These are phyloP conservation scores for Aphidius ervi DNA, from an alignment of 1,140 invertebrate genomes.

Conservation along the genomic window DNA sequence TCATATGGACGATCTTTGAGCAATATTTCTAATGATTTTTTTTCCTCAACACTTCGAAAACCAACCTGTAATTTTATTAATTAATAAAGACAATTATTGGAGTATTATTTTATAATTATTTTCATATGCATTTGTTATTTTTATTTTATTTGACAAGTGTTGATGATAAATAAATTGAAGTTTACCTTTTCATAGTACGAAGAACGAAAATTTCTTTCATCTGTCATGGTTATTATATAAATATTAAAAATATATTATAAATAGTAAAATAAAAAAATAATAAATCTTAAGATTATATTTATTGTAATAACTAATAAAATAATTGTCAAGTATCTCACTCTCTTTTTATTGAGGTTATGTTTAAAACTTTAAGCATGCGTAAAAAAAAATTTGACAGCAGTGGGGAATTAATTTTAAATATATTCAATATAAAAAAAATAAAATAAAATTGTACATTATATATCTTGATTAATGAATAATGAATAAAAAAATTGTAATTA, in stretches of 20 bases:
- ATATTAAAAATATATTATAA: constrained; percentile 9
- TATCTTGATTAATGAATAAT: no score
- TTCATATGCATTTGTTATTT: background rate
- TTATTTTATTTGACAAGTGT: background rate
- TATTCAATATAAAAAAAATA: no score
- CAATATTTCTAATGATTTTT: constrained; percentile 87
- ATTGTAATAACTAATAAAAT: background rate
- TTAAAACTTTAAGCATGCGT: background rate
- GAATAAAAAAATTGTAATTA: no score
- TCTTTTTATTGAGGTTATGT: background rate
- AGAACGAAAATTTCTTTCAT: constrained; percentile 83
- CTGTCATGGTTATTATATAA: constrained; percentile 44
- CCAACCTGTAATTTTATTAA: constrained; percentile 59
- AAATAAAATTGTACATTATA: no score
- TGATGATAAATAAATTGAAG: background rate
- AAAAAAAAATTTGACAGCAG: background rate
- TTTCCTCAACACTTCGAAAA: constrained; percentile 85
- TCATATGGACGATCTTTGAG: constrained; percentile 83
- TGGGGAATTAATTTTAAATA: background rate
- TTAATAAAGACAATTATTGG: constrained; percentile 8
- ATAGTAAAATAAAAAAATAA: background rate
- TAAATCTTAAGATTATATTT: background rate
- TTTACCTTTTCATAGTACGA: constrained; percentile 80
- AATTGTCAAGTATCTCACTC: background rate
- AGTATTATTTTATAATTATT: constrained; percentile 3